phyloP scores from a whole-genome alignment of 1,140 invertebrate genomes.

The Pomacea maculata region DNA sequence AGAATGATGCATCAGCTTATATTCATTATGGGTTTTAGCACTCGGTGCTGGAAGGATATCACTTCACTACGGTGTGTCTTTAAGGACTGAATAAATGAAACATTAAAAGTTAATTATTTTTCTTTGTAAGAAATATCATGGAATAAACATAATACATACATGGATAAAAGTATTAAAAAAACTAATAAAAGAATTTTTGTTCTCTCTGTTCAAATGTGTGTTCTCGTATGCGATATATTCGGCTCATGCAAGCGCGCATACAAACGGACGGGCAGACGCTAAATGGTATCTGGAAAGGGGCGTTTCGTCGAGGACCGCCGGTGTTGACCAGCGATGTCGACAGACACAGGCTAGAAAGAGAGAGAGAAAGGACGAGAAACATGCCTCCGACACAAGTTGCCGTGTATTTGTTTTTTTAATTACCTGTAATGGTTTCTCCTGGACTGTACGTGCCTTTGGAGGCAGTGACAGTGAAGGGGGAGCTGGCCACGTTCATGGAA shows the following conservation, averaged over 20 bases:
- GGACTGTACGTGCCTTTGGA: not conserved
- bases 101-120: not conserved
- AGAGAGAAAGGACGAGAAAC: not conserved
- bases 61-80: not conserved
- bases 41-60: not conserved
- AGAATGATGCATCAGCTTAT: no score
- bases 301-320: no score
- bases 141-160: conserved; percentile 4
- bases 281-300: no score
- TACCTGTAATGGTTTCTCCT: not conserved
- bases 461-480: no score
- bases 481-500: no score
- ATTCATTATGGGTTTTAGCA: no score
- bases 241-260: no score
- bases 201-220: not conserved
- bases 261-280: no score
- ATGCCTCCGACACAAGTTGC: not conserved
- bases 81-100: not conserved
- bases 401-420: not conserved
- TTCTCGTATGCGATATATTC: no score
- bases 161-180: not conserved
- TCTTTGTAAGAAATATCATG: not conserved
- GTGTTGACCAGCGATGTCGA: no score
- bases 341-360: not conserved
- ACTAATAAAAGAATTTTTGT: not conserved